A percentile compares a stretch with the other conserved stretches of the same genome.
Evolutionary conservation across 2,113 vertebrate genomes (phyloP).

Genomic region (Gadus macrocephalus): DNA sequence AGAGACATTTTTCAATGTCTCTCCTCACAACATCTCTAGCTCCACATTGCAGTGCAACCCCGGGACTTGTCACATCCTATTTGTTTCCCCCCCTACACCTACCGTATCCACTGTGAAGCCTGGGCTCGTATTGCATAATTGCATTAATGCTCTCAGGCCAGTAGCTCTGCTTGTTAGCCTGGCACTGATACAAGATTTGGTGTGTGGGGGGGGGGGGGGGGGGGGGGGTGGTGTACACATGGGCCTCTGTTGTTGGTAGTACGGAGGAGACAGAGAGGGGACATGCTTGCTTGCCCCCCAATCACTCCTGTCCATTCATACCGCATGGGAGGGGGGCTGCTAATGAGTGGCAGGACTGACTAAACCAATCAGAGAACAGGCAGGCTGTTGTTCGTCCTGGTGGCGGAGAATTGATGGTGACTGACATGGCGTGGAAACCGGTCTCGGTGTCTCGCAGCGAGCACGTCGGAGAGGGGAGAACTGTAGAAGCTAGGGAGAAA

Average conservation of each 20-base stretch:
- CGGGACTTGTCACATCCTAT: no score
- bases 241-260: constrained; percentile 53
- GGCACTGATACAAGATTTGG: constrained; percentile 52
- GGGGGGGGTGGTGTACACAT: constrained; percentile 43
- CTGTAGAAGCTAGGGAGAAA: no score
- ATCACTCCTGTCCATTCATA: constrained; percentile 34
- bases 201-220: not conserved
- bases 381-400: constrained; percentile 48
- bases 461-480: no score
- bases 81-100: no score
- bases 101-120: constrained; percentile 4
- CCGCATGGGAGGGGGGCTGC: constrained; percentile 50
- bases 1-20: no score
- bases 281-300: constrained; percentile 23
- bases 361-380: constrained; percentile 49
- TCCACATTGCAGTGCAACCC: no score
- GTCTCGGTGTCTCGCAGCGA: not conserved
- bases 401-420: constrained; percentile 35
- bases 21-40: no score
- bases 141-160: constrained; percentile 61
- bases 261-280: constrained; percentile 30
- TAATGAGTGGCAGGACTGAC: constrained; percentile 66
- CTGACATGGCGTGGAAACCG: constrained; percentile 1
- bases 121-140: constrained; percentile 62
- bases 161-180: constrained; percentile 55